A percentile compares a stretch with the other conserved stretches of the same genome.
These are phyloP conservation scores for Galerucella nymphaeae DNA, from an alignment of 2,888 invertebrate species.

Conservation along the genomic window DNA sequence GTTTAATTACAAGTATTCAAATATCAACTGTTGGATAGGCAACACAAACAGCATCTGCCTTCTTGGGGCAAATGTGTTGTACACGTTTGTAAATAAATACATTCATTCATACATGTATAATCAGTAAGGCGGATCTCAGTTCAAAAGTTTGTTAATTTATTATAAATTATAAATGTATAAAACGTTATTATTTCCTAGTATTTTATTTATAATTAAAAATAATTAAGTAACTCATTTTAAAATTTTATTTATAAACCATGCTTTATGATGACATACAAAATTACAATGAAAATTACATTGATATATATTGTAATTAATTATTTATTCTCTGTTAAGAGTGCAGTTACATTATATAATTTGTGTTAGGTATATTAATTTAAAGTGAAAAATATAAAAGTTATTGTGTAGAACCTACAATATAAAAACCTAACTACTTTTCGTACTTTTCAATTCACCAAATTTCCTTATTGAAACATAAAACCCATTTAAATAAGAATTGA, in stretches of 20 bases:
- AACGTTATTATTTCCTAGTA: too few relatives aligned
- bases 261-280: conserved; percentile 57
- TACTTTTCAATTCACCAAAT: conserved; percentile 49
- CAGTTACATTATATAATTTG: conserved; percentile 27
- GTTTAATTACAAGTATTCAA: too few relatives aligned
- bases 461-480: conserved; percentile 15
- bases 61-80: too few relatives aligned
- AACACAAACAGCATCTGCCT: too few relatives aligned
- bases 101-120: too few relatives aligned
- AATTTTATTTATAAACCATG: conserved; percentile 57
- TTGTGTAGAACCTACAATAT: conserved; percentile 31
- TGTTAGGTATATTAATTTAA: conserved; percentile 19
- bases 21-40: too few relatives aligned
- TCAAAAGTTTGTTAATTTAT: too few relatives aligned
- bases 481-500: not conserved
- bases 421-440: conserved; percentile 40
- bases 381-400: conserved; percentile 34
- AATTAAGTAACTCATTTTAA: conserved; percentile 16
- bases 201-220: conserved; percentile 1
- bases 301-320: conserved; percentile 48
- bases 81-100: too few relatives aligned
- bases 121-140: too few relatives aligned
- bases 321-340: conserved; percentile 36
- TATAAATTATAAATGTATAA: too few relatives aligned
- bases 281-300: conserved; percentile 54